Evolutionary conservation across 1,140 invertebrate genomes (phyloP).

Genomic region (Tenebrio molitor): DNA sequence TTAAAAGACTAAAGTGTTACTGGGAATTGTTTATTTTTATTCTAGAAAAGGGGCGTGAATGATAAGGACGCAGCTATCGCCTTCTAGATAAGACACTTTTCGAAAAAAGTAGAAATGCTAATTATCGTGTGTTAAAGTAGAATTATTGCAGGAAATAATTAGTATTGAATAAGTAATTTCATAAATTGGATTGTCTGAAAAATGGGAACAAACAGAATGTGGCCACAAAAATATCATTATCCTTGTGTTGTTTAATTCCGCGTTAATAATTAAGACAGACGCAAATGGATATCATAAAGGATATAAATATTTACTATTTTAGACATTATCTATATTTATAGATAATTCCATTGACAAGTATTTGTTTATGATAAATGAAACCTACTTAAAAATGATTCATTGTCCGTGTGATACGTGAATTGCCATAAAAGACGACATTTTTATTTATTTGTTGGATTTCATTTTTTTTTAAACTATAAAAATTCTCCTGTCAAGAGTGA

Average conservation of each 20-base stretch:
- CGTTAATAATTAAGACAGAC: conserved; percentile 34
- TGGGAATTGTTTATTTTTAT: conserved; percentile 31
- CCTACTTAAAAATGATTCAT: conserved; percentile 33
- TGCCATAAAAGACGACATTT: conserved; percentile 9
- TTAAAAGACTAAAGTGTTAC: conserved; percentile 4
- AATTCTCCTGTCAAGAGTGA: too few species aligned
- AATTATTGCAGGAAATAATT: conserved; percentile 23
- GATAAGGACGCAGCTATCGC: not conserved
- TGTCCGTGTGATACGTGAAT: conserved; percentile 7
- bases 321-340: conserved; percentile 36
- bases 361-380: conserved; percentile 39
- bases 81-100: conserved; percentile 13
- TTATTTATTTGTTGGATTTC: not conserved
- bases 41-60: conserved; percentile 12
- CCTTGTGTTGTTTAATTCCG: conserved; percentile 32
- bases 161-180: conserved; percentile 9
- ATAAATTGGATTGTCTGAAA: conserved; percentile 13
- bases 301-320: conserved; percentile 40
- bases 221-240: conserved; percentile 25
- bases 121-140: not conserved
- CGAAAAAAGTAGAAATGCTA: conserved; percentile 4
- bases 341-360: conserved; percentile 40
- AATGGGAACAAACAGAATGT: not conserved
- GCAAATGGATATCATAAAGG: conserved; percentile 40
- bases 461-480: not conserved